Conservation (phyloP, 1,140 invertebrate species). For the Drosophila azteca region DNA sequence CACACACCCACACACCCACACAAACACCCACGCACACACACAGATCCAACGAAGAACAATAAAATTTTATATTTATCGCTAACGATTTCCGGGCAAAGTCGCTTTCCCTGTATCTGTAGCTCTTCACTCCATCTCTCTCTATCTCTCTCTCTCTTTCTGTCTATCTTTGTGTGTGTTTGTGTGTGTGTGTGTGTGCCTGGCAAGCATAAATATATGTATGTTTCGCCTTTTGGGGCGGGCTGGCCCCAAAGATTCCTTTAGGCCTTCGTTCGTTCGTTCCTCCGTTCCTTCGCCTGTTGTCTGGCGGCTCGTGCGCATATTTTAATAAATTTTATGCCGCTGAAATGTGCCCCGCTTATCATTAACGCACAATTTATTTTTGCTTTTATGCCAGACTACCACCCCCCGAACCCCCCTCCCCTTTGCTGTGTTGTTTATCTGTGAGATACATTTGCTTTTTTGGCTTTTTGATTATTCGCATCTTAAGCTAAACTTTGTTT, state of each 20-base stretch:
- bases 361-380: conserved; percentile 83
- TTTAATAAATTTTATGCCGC: conserved; percentile 82
- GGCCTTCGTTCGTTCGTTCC: conserved; percentile 6
- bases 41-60: conserved; percentile 70
- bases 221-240: conserved; percentile 49
- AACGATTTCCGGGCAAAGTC: conserved; percentile 68
- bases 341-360: conserved; percentile 79
- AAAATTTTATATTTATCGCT: conserved; percentile 82
- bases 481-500: conserved; percentile 61
- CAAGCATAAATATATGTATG: conserved; percentile 67
- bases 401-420: conserved; percentile 1
- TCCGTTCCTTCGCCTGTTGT: conserved; percentile 25
- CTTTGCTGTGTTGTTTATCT: conserved; percentile 65
- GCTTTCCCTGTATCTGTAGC: conserved; percentile 4
- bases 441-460: conserved; percentile 80
- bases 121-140: neutral
- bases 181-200: conserved; percentile 41
- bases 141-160: conserved; percentile 4
- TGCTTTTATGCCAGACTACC: conserved; percentile 64
- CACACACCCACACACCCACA: conserved; percentile 24
- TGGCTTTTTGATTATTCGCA: conserved; percentile 80
- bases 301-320: conserved; percentile 68
- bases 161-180: conserved; percentile 18
- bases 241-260: conserved; percentile 18
- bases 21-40: conserved; percentile 34